Percentiles rank a stretch among this genome's conserved stretches.
phyloP scores from a whole-genome alignment of 92 coral and sea anemone species.

The Epizoanthus fatuus region DNA sequence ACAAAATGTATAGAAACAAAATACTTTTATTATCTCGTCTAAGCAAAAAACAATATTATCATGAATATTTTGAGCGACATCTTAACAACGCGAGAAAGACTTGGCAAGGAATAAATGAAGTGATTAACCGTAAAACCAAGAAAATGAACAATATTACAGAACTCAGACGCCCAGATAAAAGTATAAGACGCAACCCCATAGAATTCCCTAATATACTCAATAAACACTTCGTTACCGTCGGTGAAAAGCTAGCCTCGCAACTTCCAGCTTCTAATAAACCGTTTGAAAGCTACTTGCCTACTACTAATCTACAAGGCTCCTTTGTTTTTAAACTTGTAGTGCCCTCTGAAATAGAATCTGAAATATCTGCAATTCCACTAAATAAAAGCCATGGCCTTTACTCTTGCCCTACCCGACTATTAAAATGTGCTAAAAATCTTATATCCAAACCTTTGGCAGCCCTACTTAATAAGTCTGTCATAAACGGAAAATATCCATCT shows the following conservation, averaged over 20 bases:
- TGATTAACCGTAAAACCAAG: slow-evolving; percentile 46
- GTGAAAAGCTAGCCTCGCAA: slow-evolving; percentile 59
- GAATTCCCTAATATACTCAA: slow-evolving; percentile 52
- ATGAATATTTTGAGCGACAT: slow-evolving; percentile 50
- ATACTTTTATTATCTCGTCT: slow-evolving; percentile 1
- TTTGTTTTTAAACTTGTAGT: slow-evolving; percentile 43
- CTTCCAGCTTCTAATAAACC: slow-evolving; percentile 34
- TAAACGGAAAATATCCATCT: slow-evolving; percentile 47
- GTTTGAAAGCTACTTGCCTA: slow-evolving; percentile 58
- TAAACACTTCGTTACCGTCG: slow-evolving; percentile 52
- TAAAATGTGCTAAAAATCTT: slow-evolving; percentile 56
- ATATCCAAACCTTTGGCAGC: slow-evolving; percentile 45
- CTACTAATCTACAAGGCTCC: slow-evolving; percentile 21
- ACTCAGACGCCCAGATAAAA: slow-evolving; percentile 25
- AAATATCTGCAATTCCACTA: slow-evolving; percentile 40
- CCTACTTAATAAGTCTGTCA: slow-evolving; percentile 50
- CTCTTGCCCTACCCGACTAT: slow-evolving; percentile 52
- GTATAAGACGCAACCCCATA: slow-evolving; percentile 7
- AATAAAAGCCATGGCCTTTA: slow-evolving; percentile 60
- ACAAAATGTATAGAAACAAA: background rate
- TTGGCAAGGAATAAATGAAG: slow-evolving; percentile 55
- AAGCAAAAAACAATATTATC: slow-evolving; percentile 45
- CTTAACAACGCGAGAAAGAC: slow-evolving; percentile 50
- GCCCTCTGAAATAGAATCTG: slow-evolving; percentile 51
- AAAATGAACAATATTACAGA: slow-evolving; percentile 4